A percentile compares a stretch with the other conserved stretches of the same genome.
Conservation (phyloP, 1,140 invertebrate species). For the Triops cancriformis region DNA sequence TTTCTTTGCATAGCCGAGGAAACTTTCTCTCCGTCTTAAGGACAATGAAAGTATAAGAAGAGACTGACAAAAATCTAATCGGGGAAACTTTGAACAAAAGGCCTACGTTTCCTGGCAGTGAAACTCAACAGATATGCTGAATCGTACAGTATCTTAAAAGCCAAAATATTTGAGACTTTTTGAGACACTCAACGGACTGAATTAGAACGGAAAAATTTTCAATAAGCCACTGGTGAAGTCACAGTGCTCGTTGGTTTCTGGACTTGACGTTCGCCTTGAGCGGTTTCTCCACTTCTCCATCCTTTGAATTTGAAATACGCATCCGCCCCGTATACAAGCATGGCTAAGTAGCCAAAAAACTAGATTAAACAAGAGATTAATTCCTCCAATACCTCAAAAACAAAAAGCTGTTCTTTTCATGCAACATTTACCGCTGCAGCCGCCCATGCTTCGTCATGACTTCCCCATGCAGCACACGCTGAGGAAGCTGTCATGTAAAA, state of each 20-base stretch:
- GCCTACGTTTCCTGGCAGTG: not conserved
- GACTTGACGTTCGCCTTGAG: conserved; percentile 55
- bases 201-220: not conserved
- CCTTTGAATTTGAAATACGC: conserved; percentile 63
- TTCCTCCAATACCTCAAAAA: not conserved
- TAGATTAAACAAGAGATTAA: conserved; percentile 40
- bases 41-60: not conserved
- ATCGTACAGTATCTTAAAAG: not conserved
- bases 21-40: not conserved
- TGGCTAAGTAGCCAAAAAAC: conserved; percentile 72
- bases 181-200: too few species aligned
- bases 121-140: not conserved
- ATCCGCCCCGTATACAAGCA: conserved; percentile 65
- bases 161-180: not conserved
- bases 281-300: conserved; percentile 53
- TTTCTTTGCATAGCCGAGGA: not conserved
- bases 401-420: conserved; percentile 15
- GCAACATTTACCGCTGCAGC: conserved; percentile 57
- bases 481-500: conserved; percentile 61
- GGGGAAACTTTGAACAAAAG: not conserved
- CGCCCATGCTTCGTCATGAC: conserved; percentile 43
- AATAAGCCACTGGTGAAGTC: conserved; percentile 19
- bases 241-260: conserved; percentile 17
- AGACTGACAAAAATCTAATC: not conserved
- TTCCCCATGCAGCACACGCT: conserved; percentile 47